phyloP scores from a whole-genome alignment of 2,888 invertebrate species.

The Thera obeliscata region DNA sequence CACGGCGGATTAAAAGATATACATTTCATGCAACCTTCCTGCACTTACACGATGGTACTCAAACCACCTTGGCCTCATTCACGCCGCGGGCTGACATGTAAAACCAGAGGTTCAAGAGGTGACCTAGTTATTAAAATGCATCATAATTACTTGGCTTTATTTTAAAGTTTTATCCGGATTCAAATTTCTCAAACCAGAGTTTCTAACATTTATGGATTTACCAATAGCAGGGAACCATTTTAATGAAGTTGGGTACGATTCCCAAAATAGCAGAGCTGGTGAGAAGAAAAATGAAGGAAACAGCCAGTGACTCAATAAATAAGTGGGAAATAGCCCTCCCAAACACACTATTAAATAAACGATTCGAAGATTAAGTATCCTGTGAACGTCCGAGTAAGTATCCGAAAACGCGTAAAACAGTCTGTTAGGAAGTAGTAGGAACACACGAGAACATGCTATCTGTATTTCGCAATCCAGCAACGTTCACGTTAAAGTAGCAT shows the following conservation, averaged over 20 bases:
- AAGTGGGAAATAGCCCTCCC: background rate
- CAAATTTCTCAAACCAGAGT: background rate
- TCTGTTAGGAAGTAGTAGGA: background rate
- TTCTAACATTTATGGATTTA: background rate
- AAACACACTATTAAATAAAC: background rate
- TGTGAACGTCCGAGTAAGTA: background rate
- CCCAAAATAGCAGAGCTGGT: background rate
- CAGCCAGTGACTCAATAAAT: background rate
- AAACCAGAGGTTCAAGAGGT: constrained; percentile 23
- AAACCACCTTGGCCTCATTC: constrained; percentile 32
- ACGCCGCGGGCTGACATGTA: constrained; percentile 10
- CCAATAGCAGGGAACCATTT: background rate
- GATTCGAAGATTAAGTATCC: background rate
- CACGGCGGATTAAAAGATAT: constrained; percentile 22
- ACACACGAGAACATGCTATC: background rate
- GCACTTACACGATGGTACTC: constrained; percentile 28
- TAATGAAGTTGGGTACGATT: no score
- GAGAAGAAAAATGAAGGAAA: background rate
- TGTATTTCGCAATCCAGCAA: background rate
- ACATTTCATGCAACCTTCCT: constrained; percentile 24
- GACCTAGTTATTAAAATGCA: constrained; percentile 30
- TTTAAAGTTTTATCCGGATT: background rate
- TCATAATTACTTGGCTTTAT: constrained; percentile 19
- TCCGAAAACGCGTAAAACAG: background rate
- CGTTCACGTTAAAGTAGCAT: background rate